Percentiles rank a stretch among this genome's conserved stretches.
phyloP scores from a whole-genome alignment of 2,797 vertebrate genomes.

The Iguana delicatissima region DNA sequence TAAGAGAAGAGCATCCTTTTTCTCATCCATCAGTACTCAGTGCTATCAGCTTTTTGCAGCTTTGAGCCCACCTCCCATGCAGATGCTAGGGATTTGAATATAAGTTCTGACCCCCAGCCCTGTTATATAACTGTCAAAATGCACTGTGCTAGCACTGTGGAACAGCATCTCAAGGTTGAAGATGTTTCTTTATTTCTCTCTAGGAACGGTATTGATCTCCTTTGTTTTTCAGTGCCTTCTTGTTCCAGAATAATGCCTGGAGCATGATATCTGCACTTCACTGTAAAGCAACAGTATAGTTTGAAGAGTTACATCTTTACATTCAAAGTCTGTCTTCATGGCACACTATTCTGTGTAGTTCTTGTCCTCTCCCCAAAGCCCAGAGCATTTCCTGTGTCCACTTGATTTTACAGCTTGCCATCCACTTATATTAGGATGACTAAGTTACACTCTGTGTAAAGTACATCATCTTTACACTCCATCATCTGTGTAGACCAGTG shows the following conservation, averaged over 20 bases:
- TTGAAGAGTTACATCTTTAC: conserved; percentile 36
- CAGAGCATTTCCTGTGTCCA: neutral
- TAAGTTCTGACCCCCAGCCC: neutral
- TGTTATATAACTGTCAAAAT: neutral
- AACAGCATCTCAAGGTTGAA: neutral
- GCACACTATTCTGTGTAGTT: neutral
- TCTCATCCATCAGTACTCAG: neutral
- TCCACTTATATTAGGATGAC: neutral
- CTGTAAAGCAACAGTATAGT: neutral
- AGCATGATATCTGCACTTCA: conserved; percentile 6
- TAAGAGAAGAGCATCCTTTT: neutral
- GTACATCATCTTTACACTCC: neutral
- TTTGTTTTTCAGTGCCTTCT: conserved; percentile 20
- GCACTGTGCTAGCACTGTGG: neutral
- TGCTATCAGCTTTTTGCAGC: neutral
- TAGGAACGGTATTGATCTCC: neutral
- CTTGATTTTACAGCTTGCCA: conserved; percentile 3
- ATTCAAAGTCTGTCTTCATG: conserved; percentile 11
- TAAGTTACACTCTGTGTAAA: neutral
- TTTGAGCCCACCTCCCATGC: neutral
- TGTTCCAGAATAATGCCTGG: conserved; percentile 18
- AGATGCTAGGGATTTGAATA: neutral
- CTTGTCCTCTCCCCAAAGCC: neutral
- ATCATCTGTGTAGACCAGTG: neutral
- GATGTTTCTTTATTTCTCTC: neutral